These are phyloP conservation scores for Eulithis prunata DNA, from an alignment of 2,888 invertebrate species.

Conservation along the genomic window DNA sequence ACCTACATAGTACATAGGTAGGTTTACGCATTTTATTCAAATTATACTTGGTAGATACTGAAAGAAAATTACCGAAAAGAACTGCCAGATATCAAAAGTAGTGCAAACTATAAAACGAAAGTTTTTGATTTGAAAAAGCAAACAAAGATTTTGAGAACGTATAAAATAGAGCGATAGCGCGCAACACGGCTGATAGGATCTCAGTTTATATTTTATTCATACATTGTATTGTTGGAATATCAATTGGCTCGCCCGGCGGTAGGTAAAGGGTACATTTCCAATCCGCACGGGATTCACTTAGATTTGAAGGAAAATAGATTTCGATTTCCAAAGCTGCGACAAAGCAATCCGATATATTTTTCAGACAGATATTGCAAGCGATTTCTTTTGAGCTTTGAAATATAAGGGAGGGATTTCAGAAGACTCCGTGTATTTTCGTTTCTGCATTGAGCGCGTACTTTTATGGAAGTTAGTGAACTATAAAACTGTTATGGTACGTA, in stretches of 20 bases:
- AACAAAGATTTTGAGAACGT: constrained; percentile 54
- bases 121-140: neutral
- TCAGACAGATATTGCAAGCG: constrained; percentile 85
- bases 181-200: constrained; percentile 78
- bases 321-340: constrained; percentile 84
- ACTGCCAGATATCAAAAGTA: neutral
- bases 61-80: neutral
- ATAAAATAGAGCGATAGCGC: constrained; percentile 64
- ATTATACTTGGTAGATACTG: neutral
- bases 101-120: neutral
- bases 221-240: constrained; percentile 85
- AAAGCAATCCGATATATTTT: constrained; percentile 85
- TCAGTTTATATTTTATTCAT: constrained; percentile 84
- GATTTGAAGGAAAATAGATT: constrained; percentile 85
- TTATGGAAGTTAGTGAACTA: constrained; percentile 44
- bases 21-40: constrained; percentile 1
- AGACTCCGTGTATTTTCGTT: constrained; percentile 72
- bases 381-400: constrained; percentile 85
- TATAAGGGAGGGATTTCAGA: constrained; percentile 80
- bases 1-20: neutral
- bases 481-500: constrained; percentile 44
- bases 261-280: constrained; percentile 85
- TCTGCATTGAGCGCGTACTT: constrained; percentile 49
- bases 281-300: constrained; percentile 85
- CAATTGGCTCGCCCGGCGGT: constrained; percentile 84